Conservation (phyloP, 1,140 invertebrate genomes). For the Pogonus chalceus region DNA sequence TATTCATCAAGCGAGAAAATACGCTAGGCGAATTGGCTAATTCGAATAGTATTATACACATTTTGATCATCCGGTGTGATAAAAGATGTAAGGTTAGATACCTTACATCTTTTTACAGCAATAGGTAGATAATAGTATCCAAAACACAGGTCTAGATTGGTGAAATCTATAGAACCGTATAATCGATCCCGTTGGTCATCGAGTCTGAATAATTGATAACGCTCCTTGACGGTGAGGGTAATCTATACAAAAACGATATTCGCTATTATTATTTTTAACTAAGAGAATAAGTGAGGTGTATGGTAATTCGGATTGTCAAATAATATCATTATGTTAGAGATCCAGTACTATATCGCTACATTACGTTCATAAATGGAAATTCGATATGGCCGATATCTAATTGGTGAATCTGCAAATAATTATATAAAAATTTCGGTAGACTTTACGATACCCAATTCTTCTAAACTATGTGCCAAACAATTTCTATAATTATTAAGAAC, state of each 20-base stretch:
- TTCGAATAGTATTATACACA: conserved; percentile 38
- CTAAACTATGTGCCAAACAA: no score
- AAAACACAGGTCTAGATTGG: neutral
- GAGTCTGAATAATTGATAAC: conserved; percentile 16
- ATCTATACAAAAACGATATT: conserved; percentile 22
- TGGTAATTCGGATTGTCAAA: conserved; percentile 18
- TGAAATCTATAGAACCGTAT: conserved; percentile 15
- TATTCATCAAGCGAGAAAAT: conserved; percentile 35
- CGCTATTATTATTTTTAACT: conserved; percentile 25
- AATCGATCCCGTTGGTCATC: conserved; percentile 18
- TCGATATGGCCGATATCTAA: conserved; percentile 18
- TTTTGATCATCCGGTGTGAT: conserved; percentile 30
- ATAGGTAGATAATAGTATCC: conserved; percentile 1
- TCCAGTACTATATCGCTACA: conserved; percentile 13
- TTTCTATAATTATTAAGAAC: no score
- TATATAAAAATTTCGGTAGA: no score
- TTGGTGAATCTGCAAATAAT: no score
- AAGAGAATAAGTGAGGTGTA: conserved; percentile 21
- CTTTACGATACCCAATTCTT: no score
- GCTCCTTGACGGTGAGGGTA: conserved; percentile 24
- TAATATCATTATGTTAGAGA: conserved; percentile 11
- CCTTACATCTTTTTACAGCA: neutral
- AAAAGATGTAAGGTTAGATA: conserved; percentile 13
- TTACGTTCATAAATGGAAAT: conserved; percentile 11
- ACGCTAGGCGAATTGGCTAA: conserved; percentile 33